These are phyloP conservation scores for Amyelois transitella DNA, from an alignment of 1,140 invertebrate species.

Conservation along the genomic window DNA sequence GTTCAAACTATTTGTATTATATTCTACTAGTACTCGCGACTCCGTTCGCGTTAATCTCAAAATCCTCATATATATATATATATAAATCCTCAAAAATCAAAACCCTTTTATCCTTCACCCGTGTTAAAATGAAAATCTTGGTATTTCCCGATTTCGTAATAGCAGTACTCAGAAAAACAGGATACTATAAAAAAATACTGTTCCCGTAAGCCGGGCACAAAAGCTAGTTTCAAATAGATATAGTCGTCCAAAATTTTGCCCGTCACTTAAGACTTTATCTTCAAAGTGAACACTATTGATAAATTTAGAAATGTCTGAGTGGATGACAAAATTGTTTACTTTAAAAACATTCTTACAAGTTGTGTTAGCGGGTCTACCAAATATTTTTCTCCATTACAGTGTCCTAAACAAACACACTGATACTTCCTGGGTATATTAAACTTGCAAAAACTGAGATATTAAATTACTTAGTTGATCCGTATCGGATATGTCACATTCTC, in stretches of 20 bases:
- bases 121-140: no score
- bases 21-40: not conserved
- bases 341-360: constrained; percentile 13
- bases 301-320: not conserved
- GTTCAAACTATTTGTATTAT: not conserved
- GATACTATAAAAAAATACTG: no score
- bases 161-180: no score
- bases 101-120: no score
- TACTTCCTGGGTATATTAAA: constrained; percentile 48
- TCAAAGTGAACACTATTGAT: not conserved
- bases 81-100: no score
- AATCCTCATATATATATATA: not conserved
- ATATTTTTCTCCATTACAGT: constrained; percentile 55
- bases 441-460: constrained; percentile 51
- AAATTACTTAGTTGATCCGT: constrained; percentile 36
- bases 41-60: not conserved
- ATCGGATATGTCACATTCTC: constrained; percentile 30
- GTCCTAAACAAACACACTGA: constrained; percentile 49
- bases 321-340: not conserved
- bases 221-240: no score
- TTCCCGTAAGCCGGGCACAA: no score
- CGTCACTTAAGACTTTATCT: no score
- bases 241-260: no score
- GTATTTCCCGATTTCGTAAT: no score
- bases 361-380: constrained; percentile 35